Percentiles rank a stretch among this genome's conserved stretches.
Evolutionary conservation across 2,113 vertebrate species (phyloP).

Genomic region (Serilophus lunatus): DNA sequence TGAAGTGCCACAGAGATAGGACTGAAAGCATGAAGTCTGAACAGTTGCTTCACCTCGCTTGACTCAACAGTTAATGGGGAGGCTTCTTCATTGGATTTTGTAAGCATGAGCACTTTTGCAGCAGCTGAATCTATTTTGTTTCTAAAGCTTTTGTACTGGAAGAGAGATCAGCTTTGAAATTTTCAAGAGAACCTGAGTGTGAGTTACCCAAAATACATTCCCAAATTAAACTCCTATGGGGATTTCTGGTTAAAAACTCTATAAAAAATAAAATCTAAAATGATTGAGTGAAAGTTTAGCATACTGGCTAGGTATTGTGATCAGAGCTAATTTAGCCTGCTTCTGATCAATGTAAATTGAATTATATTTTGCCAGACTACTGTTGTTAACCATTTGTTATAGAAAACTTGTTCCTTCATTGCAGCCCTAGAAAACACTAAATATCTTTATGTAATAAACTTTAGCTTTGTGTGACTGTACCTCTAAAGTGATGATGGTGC

Average conservation of each 20-base stretch:
- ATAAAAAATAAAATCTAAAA: background rate
- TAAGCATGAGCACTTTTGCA: background rate
- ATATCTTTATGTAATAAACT: background rate
- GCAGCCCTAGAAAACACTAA: background rate
- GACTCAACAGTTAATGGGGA: background rate
- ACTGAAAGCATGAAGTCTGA: background rate
- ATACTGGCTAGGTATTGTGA: background rate
- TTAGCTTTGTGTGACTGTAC: background rate
- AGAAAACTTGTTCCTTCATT: background rate
- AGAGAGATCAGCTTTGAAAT: background rate
- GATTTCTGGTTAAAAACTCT: background rate
- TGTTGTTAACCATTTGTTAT: background rate
- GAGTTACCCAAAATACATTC: background rate
- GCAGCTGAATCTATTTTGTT: background rate
- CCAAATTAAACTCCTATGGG: background rate
- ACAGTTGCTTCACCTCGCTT: background rate
- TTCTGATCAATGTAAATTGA: background rate
- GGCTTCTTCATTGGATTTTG: background rate
- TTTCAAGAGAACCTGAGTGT: background rate
- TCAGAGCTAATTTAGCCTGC: background rate
- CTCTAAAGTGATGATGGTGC: accelerated
- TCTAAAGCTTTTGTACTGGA: background rate
- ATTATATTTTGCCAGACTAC: background rate
- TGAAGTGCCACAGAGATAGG: background rate
- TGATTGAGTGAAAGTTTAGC: background rate